A percentile compares a stretch with the other conserved stretches of the same genome.
Evolutionary conservation across 1,140 invertebrate genomes (phyloP).

Genomic region (Bombyx mandarina): DNA sequence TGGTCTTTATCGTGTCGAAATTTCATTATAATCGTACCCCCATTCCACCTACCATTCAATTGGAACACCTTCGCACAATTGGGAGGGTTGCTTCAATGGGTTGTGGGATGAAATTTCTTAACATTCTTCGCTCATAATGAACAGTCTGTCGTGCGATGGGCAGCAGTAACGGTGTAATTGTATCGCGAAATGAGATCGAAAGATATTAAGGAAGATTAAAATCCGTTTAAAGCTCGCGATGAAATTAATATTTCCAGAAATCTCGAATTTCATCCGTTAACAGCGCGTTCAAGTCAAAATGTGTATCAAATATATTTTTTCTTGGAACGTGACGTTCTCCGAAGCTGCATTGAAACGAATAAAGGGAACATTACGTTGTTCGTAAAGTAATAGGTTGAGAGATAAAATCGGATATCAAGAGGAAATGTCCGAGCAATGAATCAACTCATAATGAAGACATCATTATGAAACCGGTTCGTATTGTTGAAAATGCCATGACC

Average conservation of each 20-base stretch:
- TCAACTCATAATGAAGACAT: constrained; percentile 61
- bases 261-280: constrained; percentile 1
- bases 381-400: constrained; percentile 12
- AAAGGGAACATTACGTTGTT: too few species aligned
- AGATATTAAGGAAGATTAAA: constrained; percentile 63
- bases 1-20: constrained; percentile 65
- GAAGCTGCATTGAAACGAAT: too few species aligned
- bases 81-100: constrained; percentile 64
- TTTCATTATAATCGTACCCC: constrained; percentile 67
- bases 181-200: constrained; percentile 57
- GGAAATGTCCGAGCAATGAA: constrained; percentile 35
- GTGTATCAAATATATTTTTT: background rate
- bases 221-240: constrained; percentile 56
- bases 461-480: constrained; percentile 55
- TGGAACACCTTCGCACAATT: constrained; percentile 68
- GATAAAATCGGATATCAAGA: constrained; percentile 27
- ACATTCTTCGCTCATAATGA: constrained; percentile 64
- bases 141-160: constrained; percentile 60
- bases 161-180: constrained; percentile 65
- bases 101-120: constrained; percentile 69
- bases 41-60: constrained; percentile 62
- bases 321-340: too few species aligned
- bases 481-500: constrained; percentile 9
- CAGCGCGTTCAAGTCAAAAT: background rate
- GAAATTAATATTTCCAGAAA: constrained; percentile 16